These are phyloP conservation scores for Lucilia sericata DNA, from an alignment of 1,140 invertebrate genomes.

Conservation along the genomic window DNA sequence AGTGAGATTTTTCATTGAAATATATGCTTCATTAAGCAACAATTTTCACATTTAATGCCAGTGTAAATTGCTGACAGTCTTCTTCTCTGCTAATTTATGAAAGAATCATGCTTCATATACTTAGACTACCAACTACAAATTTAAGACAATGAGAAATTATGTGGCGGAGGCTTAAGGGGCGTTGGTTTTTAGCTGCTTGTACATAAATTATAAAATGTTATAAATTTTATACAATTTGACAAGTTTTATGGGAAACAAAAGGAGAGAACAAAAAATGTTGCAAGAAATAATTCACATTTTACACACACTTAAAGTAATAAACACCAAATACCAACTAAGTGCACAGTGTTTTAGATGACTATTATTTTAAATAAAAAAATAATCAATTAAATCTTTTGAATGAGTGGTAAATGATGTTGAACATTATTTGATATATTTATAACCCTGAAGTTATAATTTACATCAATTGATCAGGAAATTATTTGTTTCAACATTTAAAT, in stretches of 20 bases:
- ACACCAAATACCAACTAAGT: background rate
- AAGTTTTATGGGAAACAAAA: conserved; percentile 11
- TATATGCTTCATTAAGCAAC: conserved; percentile 26
- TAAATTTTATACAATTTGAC: conserved; percentile 23
- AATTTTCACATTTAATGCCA: conserved; percentile 6
- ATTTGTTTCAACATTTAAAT: too few species aligned
- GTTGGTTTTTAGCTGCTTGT: background rate
- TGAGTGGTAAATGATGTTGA: too few species aligned
- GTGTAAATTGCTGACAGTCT: conserved; percentile 18
- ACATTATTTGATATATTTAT: too few species aligned
- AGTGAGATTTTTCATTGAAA: conserved; percentile 2
- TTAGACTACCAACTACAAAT: background rate
- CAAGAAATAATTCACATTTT: background rate
- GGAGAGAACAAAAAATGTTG: background rate
- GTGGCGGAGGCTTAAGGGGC: background rate
- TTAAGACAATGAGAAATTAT: background rate
- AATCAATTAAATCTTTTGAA: background rate
- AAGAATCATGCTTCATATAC: background rate
- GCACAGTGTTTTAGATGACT: background rate
- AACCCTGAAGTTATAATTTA: too few species aligned
- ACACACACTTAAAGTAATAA: too few species aligned
- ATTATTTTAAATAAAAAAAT: background rate
- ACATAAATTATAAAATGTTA: conserved; percentile 10
- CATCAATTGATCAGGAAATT: too few species aligned
- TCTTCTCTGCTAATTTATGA: conserved; percentile 14